Percentiles rank a stretch among this genome's conserved stretches.
These are phyloP conservation scores for Trachelus stipa DNA, from an alignment of 2,888 invertebrate genomes.

Conservation along the genomic window DNA sequence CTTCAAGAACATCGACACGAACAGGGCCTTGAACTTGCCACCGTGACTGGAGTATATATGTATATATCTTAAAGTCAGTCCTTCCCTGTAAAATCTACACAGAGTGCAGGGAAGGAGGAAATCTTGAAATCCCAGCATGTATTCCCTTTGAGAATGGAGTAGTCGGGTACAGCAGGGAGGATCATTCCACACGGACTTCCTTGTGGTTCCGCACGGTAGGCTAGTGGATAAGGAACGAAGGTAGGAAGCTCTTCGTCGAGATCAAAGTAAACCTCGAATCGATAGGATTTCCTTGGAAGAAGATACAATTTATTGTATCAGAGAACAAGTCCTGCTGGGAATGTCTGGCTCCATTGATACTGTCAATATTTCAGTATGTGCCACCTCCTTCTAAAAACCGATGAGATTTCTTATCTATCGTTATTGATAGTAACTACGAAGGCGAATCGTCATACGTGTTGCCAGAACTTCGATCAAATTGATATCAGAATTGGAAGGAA, in stretches of 20 bases:
- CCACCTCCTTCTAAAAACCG: background rate
- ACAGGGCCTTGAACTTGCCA: background rate
- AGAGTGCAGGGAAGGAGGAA: background rate
- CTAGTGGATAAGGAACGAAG: background rate
- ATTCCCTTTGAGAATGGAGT: background rate
- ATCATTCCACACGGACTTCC: background rate
- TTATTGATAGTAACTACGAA: background rate
- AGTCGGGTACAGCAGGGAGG: background rate
- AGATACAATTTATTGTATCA: constrained; percentile 47
- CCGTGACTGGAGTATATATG: background rate
- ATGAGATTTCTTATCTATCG: background rate
- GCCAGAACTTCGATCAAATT: background rate
- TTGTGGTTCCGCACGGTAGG: background rate
- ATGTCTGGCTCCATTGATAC: background rate
- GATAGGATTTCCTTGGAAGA: constrained; percentile 39
- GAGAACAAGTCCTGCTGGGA: background rate
- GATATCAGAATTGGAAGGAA: background rate
- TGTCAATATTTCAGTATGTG: constrained; percentile 1
- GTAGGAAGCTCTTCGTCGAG: constrained; percentile 31
- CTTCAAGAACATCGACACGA: background rate
- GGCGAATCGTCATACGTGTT: background rate
- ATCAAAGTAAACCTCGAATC: constrained; percentile 49
- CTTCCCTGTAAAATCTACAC: background rate
- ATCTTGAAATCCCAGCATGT: background rate
- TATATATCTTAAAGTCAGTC: background rate